These are phyloP conservation scores for Nyctibius grandis DNA, from an alignment of 2,797 vertebrate genomes.

Conservation along the genomic window DNA sequence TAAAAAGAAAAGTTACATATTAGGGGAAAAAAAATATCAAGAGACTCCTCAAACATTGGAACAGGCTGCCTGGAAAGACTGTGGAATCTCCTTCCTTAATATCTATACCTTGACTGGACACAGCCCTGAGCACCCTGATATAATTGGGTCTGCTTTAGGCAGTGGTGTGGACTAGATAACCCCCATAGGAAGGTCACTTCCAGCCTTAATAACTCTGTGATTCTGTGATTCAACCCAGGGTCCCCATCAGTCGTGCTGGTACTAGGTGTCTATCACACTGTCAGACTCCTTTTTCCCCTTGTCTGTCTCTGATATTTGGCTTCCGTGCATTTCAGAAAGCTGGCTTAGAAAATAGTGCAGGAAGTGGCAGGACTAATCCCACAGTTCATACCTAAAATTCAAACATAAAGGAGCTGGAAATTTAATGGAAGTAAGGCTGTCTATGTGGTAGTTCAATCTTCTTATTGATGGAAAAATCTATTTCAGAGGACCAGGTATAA, in stretches of 20 bases:
- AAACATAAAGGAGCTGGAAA: background rate
- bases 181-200: background rate
- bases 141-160: background rate
- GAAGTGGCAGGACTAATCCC: background rate
- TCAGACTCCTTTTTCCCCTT: background rate
- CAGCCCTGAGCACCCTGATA: background rate
- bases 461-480: background rate
- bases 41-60: background rate
- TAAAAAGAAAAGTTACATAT: background rate
- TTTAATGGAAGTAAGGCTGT: background rate
- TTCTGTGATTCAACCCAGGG: background rate
- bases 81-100: background rate
- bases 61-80: background rate
- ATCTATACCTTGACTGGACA: background rate
- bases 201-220: background rate
- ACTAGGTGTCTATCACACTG: background rate
- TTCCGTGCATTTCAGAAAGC: background rate
- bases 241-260: background rate
- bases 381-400: background rate
- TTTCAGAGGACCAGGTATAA: background rate
- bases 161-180: background rate
- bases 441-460: background rate
- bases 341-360: background rate
- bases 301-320: background rate
- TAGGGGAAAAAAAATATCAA: rapidly evolving